Evolutionary conservation across 1,140 invertebrate genomes (phyloP).

Genomic region (Drosophila murphyi): DNA sequence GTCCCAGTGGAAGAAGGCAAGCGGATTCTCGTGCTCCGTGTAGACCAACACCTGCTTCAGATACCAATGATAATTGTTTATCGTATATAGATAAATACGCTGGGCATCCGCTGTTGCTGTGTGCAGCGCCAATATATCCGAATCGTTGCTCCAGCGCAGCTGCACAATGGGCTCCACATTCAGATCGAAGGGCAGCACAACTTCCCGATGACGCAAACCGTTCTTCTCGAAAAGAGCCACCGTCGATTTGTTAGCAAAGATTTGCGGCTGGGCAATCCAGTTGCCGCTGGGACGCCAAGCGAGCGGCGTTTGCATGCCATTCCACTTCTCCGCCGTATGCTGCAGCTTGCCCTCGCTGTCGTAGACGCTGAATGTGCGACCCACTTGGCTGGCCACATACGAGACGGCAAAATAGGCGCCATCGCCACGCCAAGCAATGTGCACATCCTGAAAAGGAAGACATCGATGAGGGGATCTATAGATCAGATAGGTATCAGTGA

Average conservation of each 20-base stretch:
- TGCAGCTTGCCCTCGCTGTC: constrained; percentile 90
- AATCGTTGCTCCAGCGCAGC: constrained; percentile 92
- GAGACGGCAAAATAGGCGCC: constrained; percentile 93
- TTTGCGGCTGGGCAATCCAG: constrained; percentile 90
- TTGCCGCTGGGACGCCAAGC: constrained; percentile 93
- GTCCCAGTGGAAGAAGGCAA: constrained; percentile 88
- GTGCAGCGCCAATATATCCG: constrained; percentile 89
- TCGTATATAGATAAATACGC: constrained; percentile 91
- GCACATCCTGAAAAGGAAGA: constrained; percentile 74
- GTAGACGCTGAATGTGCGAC: constrained; percentile 89
- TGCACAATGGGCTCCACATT: constrained; percentile 86
- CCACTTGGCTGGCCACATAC: constrained; percentile 85
- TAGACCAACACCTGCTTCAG: constrained; percentile 88
- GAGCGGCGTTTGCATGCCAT: constrained; percentile 89
- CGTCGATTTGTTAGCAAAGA: constrained; percentile 88
- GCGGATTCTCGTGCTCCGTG: constrained; percentile 62
- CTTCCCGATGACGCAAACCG: constrained; percentile 94
- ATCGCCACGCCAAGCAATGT: constrained; percentile 93
- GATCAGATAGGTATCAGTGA: neutral
- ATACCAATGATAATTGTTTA: constrained; percentile 96
- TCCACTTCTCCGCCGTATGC: constrained; percentile 89
- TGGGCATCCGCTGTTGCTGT: constrained; percentile 82
- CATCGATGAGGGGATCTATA: neutral
- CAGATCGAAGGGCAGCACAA: constrained; percentile 88
- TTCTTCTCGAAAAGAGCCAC: constrained; percentile 96